Evolutionary conservation across 2,888 invertebrate genomes (phyloP), one percentile per base, ranked within the genome.

Genomic region (Eupithecia centaureata): DNA sequence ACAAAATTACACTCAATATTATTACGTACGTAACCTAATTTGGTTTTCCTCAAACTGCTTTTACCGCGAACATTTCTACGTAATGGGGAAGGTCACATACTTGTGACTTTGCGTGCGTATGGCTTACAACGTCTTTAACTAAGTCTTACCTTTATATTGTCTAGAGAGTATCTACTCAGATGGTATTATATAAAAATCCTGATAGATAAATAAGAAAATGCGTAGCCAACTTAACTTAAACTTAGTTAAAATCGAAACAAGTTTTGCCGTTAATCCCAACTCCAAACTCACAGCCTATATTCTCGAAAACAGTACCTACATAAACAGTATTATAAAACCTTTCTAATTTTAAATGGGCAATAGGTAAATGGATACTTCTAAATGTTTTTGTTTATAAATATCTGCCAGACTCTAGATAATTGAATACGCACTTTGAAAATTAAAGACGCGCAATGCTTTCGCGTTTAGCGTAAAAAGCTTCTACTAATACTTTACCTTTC

Each of bases 1-100:
- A 61, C 25, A 57, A 57, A 66, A 61, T 62, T n/a, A 61, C 64
- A 57, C 61, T 61, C 32, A 61, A 51, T 64, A 22, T 52, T 27
- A 62, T 51, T 58, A 51, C 51, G 47, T 65, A 30, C 60, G 47
- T 70, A 70, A 66, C 65, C 63, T 70, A 66, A 70, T 70, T 63
- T 61, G 57, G 27, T 63, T 70, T 69, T 57, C 63, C 69, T 61
- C 63, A 42, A 66, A 63, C 59, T 47, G 57, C 69, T 63, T 42
- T 63, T 56, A 60, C 63, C 28, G 62, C 63, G 61, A 35, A 57
- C 61, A 27, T 61, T 65, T 62, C 65, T 58, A 56, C 33, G 54
- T 65, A 59, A 69, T 59, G 47, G 18, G 47, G 35, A 61, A 65
- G 60, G 63, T 63, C 63, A 63, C 59, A 47, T 65, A 58, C 38